Base-by-base conservation (phyloP, 2,113 vertebrate species). In the Halcyon malimbica region DNA sequence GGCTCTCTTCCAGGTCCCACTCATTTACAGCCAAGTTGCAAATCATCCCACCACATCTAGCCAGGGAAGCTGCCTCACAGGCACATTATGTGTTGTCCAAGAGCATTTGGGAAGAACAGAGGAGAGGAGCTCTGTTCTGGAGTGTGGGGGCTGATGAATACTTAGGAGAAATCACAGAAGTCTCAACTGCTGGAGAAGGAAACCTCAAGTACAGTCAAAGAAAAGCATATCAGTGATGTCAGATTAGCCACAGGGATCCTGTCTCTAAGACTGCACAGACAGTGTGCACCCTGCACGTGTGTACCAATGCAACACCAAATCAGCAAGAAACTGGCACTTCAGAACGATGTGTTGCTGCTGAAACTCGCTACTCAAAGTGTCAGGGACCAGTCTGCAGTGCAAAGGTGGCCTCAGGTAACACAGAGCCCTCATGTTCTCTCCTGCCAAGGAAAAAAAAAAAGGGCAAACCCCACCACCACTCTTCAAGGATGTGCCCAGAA, bases 11-110 rank as follows among this genome's bases (percentile, higher is more conserved):
- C 97, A 97, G 90, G 41, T 46, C 94, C 91, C 78, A 53, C 56
- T 97, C 48, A 1, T 90, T 96, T 93, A 67, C 83, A 92, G 91
- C 95, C 97, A 96, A 89, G 93, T 11, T 93, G 94, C 91, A 77
- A 92, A 95, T 62, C 92, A 94, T 75, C 94, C 92, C 88, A 57
- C 60, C 93, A 75, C 92, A 80, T 64, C 83, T 51, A 92, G 53
- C 91, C 93, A 95, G 90, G 94, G 89, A 83, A 90, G 83, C 79
- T 94, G 84, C 68, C 75, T 87, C 25, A 3, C 75, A 91, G 90
- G 54, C 85, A 76, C 80, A 12, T n/a, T 86, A 54, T 54, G 95
- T 68, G 63, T 15, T 44, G 64, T 68, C 80, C 82, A 79, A 87
- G 75, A 71, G 67, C 83, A n/a, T 68, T 96, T 84, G 94, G 94